Conservation (phyloP, 2,113 vertebrate genomes). For the Leiothrix lutea region DNA sequence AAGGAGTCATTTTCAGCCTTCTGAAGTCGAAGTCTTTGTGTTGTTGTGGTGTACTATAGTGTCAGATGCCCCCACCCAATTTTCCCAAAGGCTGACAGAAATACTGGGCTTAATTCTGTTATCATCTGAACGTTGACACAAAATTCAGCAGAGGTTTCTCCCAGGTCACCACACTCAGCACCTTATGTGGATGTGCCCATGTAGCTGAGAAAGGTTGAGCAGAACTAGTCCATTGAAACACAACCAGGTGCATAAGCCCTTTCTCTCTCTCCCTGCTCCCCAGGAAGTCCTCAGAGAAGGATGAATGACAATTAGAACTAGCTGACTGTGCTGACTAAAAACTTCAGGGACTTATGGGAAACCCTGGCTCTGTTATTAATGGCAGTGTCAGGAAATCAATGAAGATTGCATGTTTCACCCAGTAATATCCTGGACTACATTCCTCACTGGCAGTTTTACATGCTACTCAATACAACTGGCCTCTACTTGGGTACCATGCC, state of each 20-base stretch:
- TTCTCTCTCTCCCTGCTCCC: background rate
- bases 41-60: too few species aligned
- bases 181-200: background rate
- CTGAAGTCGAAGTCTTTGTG: too few species aligned
- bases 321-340: background rate
- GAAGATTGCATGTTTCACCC: constrained; percentile 13
- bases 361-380: constrained; percentile 8
- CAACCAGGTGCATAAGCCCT: background rate
- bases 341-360: background rate
- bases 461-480: background rate
- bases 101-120: background rate
- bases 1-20: too few species aligned
- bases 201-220: background rate
- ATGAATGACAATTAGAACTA: background rate
- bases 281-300: background rate
- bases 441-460: background rate
- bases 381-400: constrained; percentile 44
- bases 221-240: background rate
- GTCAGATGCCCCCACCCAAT: background rate
- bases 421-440: background rate
- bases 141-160: background rate
- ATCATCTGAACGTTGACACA: background rate
- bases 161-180: accelerated
- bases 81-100: background rate
- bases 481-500: background rate